Evolutionary conservation across 2,888 invertebrate genomes (phyloP), one percentile per base, ranked within the genome.

Genomic region (Ctenicera cuprea): DNA sequence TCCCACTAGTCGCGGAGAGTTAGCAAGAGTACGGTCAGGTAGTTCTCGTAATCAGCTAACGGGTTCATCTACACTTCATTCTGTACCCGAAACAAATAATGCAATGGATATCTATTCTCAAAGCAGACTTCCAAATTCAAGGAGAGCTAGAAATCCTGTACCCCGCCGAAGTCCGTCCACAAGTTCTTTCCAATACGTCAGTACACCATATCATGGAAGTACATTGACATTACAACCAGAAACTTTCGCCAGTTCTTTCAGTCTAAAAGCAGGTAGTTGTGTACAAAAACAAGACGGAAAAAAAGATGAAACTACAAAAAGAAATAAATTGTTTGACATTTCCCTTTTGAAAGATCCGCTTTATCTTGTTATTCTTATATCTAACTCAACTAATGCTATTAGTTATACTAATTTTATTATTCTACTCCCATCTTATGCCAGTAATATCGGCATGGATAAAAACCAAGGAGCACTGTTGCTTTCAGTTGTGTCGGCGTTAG

Each of bases 391-490:
- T 0, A 94, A 94, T 76, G 96, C 95, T 0, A 94, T 96, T 62
- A 94, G 95, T 73, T 95, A 95, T 81, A 95, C 95, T 0, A 96
- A 96, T 83, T 95, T 96, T 79, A 92, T 95, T 0, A 95, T 96
- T 62, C 84, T 95, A 16, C 89, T 96, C 18, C 95, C 96, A 4
- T 90, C 93, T 0, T 95, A 95, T 82, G 95, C 95, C 0, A 85
- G 91, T 5, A 89, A 91, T 26, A 87, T 94, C 62, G 91, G 91
- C 0, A 95, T 93, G 81, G 91, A 93, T 83, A 94, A 94, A 80
- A 89, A 91, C 0, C 87, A 90, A 67, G 92, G 94, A 0, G 94
- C 95, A 5, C 91, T 93, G 78, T 85, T 96, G 22, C 85, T 96
- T 8, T 95, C 95, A 0, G 93, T 94, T 73, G 95, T 96, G 9